Evolutionary conservation across 2,113 vertebrate genomes (phyloP).

Genomic region (Erpornis zantholeuca): DNA sequence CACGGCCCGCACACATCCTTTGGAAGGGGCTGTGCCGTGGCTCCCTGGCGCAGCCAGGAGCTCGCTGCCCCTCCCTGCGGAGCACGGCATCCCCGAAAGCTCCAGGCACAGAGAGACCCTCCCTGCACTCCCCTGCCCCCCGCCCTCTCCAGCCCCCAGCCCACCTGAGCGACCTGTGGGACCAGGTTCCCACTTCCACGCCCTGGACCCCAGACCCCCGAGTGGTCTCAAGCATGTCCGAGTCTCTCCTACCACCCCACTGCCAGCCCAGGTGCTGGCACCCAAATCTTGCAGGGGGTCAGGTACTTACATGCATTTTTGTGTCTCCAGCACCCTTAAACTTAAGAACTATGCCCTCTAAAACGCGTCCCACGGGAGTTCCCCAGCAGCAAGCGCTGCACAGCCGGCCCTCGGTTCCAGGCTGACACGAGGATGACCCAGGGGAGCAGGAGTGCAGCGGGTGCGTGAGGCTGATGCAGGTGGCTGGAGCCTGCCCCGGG

Average conservation of each 20-base stretch:
- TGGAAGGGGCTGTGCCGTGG: not conserved
- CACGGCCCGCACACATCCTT: fast-evolving
- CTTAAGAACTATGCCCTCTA: not conserved
- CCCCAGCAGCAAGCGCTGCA: not conserved
- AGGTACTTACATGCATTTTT: not conserved
- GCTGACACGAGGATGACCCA: not conserved
- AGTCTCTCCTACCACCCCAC: not conserved
- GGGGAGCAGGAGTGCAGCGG: not conserved
- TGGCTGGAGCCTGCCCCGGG: not conserved
- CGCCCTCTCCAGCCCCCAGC: not conserved
- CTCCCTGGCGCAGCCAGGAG: not conserved
- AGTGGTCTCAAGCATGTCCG: fast-evolving
- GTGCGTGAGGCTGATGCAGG: not conserved
- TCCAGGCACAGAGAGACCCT: not conserved
- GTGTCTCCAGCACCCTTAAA: not conserved
- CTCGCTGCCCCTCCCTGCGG: fast-evolving
- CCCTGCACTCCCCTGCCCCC: not conserved
- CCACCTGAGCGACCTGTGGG: not conserved
- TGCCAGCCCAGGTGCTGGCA: not conserved
- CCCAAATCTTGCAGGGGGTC: not conserved
- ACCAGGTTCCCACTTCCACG: not conserved
- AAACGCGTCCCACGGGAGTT: not conserved
- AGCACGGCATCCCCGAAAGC: fast-evolving
- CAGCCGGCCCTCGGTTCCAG: not conserved
- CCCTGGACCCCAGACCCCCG: not conserved